Percentiles rank a stretch among this genome's conserved stretches.
phyloP scores from a whole-genome alignment of 2,113 vertebrate genomes.

The Crypturellus undulatus region DNA sequence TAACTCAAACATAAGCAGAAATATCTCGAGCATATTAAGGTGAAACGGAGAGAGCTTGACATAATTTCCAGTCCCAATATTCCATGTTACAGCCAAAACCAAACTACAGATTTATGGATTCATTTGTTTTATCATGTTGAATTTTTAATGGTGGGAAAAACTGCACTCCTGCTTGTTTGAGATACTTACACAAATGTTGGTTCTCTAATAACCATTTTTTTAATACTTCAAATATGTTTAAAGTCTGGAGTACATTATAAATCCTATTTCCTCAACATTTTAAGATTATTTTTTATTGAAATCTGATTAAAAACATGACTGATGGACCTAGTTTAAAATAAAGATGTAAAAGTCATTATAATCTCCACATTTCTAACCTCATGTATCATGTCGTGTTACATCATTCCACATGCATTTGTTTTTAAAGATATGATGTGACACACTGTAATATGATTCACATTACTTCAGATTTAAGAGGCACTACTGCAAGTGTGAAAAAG shows the following conservation, averaged over 20 bases:
- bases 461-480: not conserved
- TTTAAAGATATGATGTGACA: not conserved
- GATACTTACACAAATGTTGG: not conserved
- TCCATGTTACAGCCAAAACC: not conserved
- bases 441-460: not conserved
- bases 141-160: not conserved
- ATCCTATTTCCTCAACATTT: not conserved
- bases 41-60: accelerated
- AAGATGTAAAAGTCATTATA: not conserved
- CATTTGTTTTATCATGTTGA: not conserved
- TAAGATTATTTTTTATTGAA: not conserved
- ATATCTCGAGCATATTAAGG: not conserved
- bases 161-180: not conserved
- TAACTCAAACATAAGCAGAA: not conserved
- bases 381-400: not conserved
- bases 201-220: not conserved
- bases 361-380: not conserved
- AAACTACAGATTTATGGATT: not conserved
- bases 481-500: not conserved
- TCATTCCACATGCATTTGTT: not conserved
- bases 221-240: not conserved
- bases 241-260: not conserved
- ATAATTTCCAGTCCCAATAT: not conserved
- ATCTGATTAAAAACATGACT: not conserved
- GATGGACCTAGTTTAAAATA: not conserved